Conservation (phyloP, 2,797 vertebrate genomes). For the Odontamblyopus rebecca region DNA sequence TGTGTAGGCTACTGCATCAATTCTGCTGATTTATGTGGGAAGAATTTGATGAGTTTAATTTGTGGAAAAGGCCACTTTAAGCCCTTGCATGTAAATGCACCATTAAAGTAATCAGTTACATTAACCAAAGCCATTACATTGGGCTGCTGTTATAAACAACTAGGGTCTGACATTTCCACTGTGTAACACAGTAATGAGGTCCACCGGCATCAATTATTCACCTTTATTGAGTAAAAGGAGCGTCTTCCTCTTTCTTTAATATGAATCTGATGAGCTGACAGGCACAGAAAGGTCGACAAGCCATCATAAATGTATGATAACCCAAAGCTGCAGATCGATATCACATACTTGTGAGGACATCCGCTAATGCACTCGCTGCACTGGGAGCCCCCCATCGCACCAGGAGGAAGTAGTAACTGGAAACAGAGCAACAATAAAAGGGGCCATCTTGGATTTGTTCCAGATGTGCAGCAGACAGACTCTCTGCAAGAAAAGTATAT, state of each 20-base stretch:
- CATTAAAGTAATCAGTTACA: conserved; percentile 34
- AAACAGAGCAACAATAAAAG: conserved; percentile 56
- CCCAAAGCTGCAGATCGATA: conserved; percentile 65
- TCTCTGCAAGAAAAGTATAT: conserved; percentile 17
- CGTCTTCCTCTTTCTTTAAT: conserved; percentile 42
- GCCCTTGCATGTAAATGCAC: conserved; percentile 15
- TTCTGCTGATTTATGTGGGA: not conserved
- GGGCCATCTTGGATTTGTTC: conserved; percentile 35
- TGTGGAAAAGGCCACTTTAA: conserved; percentile 1
- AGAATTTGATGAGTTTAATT: conserved; percentile 5
- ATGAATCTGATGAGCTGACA: conserved; percentile 47
- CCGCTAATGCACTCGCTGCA: conserved; percentile 63
- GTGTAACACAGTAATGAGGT: conserved; percentile 43
- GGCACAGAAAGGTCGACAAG: conserved; percentile 31
- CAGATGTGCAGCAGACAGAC: conserved; percentile 42
- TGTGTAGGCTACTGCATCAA: not conserved
- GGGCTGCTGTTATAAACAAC: conserved; percentile 42
- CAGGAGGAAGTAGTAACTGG: conserved; percentile 27
- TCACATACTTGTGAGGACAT: conserved; percentile 46
- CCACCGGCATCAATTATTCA: conserved; percentile 70
- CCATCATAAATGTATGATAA: conserved; percentile 68
- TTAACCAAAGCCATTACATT: conserved; percentile 49
- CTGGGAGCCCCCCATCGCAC: conserved; percentile 38
- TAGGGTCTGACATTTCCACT: conserved; percentile 19
- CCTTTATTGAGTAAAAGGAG: conserved; percentile 54